Conservation (phyloP, 2,113 vertebrate genomes). For the Pluvialis apricaria region DNA sequence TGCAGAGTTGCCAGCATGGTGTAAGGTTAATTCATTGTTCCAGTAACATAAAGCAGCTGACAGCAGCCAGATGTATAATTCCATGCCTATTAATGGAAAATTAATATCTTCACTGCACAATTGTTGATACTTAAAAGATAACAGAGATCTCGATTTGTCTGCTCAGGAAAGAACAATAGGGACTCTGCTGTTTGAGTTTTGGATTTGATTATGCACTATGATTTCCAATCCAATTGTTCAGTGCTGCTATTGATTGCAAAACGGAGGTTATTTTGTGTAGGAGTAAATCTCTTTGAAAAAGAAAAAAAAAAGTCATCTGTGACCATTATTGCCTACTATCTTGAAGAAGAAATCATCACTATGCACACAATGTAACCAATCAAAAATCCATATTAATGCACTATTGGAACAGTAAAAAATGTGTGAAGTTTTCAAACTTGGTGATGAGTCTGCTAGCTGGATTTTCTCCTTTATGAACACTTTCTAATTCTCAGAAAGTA, state of each 20-base stretch:
- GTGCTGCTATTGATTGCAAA: conserved; percentile 23
- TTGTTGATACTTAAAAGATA: conserved; percentile 30
- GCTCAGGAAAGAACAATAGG: conserved; percentile 2
- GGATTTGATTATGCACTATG: not conserved
- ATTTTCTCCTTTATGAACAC: not conserved
- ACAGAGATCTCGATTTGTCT: not conserved
- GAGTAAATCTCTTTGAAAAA: not conserved
- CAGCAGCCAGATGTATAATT: conserved; percentile 11
- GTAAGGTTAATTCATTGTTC: conserved; percentile 26
- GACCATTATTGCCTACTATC: not conserved
- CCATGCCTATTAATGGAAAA: conserved; percentile 15
- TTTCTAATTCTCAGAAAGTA: not conserved
- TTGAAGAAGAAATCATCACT: not conserved
- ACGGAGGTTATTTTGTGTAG: not conserved
- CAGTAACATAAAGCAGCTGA: not conserved
- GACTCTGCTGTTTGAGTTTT: not conserved
- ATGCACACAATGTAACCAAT: not conserved
- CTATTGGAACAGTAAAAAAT: not conserved
- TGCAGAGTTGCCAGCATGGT: not conserved
- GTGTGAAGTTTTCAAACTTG: not conserved
- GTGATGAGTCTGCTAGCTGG: not conserved
- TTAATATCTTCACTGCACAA: conserved; percentile 4
- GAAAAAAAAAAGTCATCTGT: not conserved
- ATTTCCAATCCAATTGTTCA: conserved; percentile 31
- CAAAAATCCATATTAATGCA: not conserved